Conservation (phyloP, 2,113 vertebrate genomes). For the Pica pica region DNA sequence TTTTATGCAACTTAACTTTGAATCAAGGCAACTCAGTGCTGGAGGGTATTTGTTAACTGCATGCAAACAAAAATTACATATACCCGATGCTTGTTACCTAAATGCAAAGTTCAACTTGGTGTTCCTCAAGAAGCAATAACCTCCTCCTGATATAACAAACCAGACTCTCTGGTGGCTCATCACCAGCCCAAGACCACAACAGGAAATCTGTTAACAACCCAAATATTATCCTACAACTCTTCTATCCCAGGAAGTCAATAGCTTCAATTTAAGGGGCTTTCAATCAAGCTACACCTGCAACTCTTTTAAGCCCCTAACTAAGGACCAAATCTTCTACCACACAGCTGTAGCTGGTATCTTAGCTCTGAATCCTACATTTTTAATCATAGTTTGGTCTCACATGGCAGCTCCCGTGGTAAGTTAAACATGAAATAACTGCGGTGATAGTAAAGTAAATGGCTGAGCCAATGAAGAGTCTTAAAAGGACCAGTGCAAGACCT, state of each 20-base stretch:
- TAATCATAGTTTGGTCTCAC: background rate
- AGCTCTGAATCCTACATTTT: background rate
- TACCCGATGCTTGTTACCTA: background rate
- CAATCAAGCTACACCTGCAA: background rate
- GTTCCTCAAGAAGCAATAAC: background rate
- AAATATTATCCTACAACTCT: background rate
- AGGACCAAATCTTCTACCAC: background rate
- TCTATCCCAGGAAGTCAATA: background rate
- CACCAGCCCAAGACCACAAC: background rate
- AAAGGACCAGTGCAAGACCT: background rate
- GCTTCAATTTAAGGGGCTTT: background rate
- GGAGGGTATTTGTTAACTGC: background rate
- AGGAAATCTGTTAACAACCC: background rate
- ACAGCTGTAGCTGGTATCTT: background rate
- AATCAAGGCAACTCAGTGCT: background rate
- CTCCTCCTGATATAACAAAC: background rate
- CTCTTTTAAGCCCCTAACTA: background rate
- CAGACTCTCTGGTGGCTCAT: background rate
- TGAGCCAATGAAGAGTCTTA: background rate
- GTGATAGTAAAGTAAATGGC: background rate
- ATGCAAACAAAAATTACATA: background rate
- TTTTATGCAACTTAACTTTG: background rate
- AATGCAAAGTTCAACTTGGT: background rate
- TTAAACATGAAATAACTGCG: background rate
- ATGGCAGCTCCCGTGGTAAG: background rate